Percentiles rank a stretch among this genome's conserved stretches.
These are phyloP conservation scores for Epinephelus moara DNA, from an alignment of 2,113 vertebrate species.

Conservation along the genomic window DNA sequence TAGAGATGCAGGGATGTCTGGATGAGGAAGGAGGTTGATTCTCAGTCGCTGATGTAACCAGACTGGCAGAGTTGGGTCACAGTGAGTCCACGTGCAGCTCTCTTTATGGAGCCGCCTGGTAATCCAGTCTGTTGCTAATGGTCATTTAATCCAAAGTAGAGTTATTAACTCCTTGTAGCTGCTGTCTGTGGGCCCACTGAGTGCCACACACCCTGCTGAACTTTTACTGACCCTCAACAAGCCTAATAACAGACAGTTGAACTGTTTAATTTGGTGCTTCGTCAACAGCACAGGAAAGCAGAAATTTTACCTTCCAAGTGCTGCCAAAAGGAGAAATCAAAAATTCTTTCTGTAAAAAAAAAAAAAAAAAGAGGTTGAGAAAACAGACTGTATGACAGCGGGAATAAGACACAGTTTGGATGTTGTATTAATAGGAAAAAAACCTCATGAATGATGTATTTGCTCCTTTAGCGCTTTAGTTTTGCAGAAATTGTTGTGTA, in stretches of 20 bases:
- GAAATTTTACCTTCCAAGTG: neutral
- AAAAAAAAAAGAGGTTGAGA: neutral
- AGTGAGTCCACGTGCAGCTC: constrained; percentile 48
- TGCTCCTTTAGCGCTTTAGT: constrained; percentile 12
- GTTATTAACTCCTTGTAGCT: constrained; percentile 4
- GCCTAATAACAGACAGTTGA: neutral
- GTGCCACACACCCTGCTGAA: constrained; percentile 15
- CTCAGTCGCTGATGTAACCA: constrained; percentile 78
- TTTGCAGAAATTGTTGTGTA: constrained; percentile 29
- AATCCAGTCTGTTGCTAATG: constrained; percentile 63
- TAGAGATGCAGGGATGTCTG: constrained; percentile 65
- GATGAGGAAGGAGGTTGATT: constrained; percentile 62
- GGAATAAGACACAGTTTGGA: neutral
- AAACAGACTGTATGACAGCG: neutral
- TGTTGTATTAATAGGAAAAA: neutral
- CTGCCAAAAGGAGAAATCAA: neutral
- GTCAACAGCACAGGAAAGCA: neutral
- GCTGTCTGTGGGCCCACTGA: constrained; percentile 1
- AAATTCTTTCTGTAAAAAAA: neutral
- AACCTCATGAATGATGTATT: constrained; percentile 57
- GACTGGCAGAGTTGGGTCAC: constrained; percentile 40
- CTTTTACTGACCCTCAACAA: constrained; percentile 21
- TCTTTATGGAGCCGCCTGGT: constrained; percentile 53
- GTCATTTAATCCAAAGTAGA: constrained; percentile 51
- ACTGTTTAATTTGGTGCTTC: neutral